These are phyloP conservation scores for Aphelinus atriplicis DNA, from an alignment of 1,140 invertebrate species.

Conservation along the genomic window DNA sequence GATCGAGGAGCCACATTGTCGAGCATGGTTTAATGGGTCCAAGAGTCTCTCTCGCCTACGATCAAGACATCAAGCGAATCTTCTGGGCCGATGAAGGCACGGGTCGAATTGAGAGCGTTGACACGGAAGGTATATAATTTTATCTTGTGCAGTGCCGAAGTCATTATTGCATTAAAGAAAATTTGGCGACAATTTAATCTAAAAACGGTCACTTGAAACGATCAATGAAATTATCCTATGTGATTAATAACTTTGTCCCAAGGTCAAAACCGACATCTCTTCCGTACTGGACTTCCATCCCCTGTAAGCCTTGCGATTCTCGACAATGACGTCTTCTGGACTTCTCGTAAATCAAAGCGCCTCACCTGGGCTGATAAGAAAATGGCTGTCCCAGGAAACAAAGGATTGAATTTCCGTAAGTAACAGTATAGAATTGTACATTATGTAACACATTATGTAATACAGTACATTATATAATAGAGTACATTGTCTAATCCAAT, in stretches of 20 bases:
- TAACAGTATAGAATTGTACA: background rate
- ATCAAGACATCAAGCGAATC: slow-evolving; percentile 62
- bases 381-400: slow-evolving; percentile 55
- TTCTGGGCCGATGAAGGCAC: slow-evolving; percentile 69
- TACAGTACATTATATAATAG: no score
- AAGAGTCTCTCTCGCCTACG: slow-evolving; percentile 67
- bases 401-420: slow-evolving; percentile 54
- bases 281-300: slow-evolving; percentile 54
- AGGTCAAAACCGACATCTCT: slow-evolving; percentile 48
- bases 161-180: slow-evolving; percentile 15
- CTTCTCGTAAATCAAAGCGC: slow-evolving; percentile 40
- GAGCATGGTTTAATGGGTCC: slow-evolving; percentile 67
- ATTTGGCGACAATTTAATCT: background rate
- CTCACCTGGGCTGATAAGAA: slow-evolving; percentile 72
- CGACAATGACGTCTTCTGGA: slow-evolving; percentile 68
- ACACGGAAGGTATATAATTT: slow-evolving; percentile 64
- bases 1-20: slow-evolving; percentile 62
- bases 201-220: background rate
- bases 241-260: slow-evolving; percentile 40
- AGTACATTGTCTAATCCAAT: background rate
- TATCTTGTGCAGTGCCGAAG: no score
- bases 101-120: slow-evolving; percentile 68
- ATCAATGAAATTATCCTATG: background rate
- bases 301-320: slow-evolving; percentile 68
- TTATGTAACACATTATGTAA: background rate